phyloP scores from a whole-genome alignment of 2,113 vertebrate genomes.

The Oncorhynchus clarkii region DNA sequence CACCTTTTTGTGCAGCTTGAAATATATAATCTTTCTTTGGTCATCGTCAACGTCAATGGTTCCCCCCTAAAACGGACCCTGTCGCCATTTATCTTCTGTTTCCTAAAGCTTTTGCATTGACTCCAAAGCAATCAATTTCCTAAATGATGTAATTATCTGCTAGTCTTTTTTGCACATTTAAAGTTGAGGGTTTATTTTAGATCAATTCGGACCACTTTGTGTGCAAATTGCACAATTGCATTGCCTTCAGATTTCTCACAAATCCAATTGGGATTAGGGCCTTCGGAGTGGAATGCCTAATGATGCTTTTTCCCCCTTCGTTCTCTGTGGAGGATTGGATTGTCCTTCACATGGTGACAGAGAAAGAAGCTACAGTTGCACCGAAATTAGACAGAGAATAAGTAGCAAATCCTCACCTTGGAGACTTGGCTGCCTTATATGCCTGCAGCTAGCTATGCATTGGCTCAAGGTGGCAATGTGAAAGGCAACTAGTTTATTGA shows the following conservation, averaged over 20 bases:
- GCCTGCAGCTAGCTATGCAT: constrained; percentile 4
- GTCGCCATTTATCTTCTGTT: constrained; percentile 81
- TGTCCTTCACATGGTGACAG: constrained; percentile 68
- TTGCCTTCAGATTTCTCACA: constrained; percentile 85
- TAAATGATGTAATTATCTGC: constrained; percentile 90
- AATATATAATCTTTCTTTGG: constrained; percentile 59
- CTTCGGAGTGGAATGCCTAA: constrained; percentile 76
- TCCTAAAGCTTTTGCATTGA: constrained; percentile 87
- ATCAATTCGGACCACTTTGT: constrained; percentile 86
- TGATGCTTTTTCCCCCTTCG: constrained; percentile 44
- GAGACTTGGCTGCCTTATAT: background rate
- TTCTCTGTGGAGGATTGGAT: constrained; percentile 8
- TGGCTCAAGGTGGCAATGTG: background rate
- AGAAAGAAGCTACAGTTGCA: constrained; percentile 32
- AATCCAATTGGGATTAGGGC: constrained; percentile 79
- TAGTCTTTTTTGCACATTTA: constrained; percentile 79
- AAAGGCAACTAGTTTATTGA: constrained; percentile 4
- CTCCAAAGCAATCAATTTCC: constrained; percentile 85
- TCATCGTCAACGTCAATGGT: constrained; percentile 58
- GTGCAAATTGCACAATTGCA: constrained; percentile 83
- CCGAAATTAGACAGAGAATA: constrained; percentile 36
- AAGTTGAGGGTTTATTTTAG: constrained; percentile 87
- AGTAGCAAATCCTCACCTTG: constrained; percentile 29
- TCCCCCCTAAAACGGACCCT: constrained; percentile 78
- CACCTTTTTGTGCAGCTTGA: constrained; percentile 58